phyloP scores from a whole-genome alignment of 2,888 invertebrate species.

The Notodromas monacha region DNA sequence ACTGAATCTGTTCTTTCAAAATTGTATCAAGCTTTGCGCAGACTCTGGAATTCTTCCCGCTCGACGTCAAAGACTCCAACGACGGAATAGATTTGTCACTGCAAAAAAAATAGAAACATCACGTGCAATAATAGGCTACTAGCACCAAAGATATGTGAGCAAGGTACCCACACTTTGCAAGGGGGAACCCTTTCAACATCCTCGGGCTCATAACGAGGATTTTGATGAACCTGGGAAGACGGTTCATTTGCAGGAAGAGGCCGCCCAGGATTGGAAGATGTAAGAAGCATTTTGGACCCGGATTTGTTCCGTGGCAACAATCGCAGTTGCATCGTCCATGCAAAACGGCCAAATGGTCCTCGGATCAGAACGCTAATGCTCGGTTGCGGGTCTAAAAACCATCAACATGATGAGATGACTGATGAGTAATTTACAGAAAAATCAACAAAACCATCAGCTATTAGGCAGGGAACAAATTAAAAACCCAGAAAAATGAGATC shows the following conservation, averaged over 20 bases:
- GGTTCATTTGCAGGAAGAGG: conserved; percentile 41
- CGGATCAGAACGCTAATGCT: conserved; percentile 60
- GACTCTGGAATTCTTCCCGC: conserved; percentile 21
- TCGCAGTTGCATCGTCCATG: conserved; percentile 63
- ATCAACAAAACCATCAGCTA: conserved; percentile 1
- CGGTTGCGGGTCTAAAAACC: conserved; percentile 48
- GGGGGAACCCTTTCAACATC: conserved; percentile 39
- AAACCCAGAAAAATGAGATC: conserved; percentile 1
- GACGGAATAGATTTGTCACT: conserved; percentile 69
- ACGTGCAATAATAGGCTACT: too few species aligned
- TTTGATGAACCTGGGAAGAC: conserved; percentile 29
- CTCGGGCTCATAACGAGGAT: conserved; percentile 43
- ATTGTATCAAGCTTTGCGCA: conserved; percentile 34
- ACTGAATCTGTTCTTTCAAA: conserved; percentile 14
- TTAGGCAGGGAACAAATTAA: conserved; percentile 2
- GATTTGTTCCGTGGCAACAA: conserved; percentile 54
- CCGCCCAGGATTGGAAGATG: conserved; percentile 21
- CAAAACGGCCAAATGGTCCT: conserved; percentile 71
- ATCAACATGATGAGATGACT: conserved; percentile 8
- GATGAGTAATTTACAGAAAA: not conserved
- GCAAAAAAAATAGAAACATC: conserved; percentile 9
- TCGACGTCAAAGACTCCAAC: conserved; percentile 32
- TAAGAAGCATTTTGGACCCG: conserved; percentile 24
- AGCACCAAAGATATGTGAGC: conserved; percentile 7
- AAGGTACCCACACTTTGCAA: conserved; percentile 34